Conservation (phyloP, 2,797 vertebrate genomes). For the Coregonus suidteri region DNA sequence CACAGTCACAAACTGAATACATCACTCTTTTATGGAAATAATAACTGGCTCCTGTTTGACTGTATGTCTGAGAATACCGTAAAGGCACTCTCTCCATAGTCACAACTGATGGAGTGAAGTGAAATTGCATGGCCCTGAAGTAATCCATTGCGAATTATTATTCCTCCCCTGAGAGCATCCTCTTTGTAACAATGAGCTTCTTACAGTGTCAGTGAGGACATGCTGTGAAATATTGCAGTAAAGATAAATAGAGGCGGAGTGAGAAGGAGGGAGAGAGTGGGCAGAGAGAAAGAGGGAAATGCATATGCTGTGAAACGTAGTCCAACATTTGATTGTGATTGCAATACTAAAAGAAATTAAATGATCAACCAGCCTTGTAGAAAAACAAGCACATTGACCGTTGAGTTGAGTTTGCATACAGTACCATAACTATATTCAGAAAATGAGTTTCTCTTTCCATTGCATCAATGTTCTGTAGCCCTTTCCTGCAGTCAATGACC, state of each 20-base stretch:
- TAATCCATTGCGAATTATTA: background rate
- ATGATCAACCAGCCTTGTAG: too few species aligned
- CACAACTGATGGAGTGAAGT: conserved; percentile 2
- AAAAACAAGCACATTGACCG: background rate
- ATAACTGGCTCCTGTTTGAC: background rate
- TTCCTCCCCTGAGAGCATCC: background rate
- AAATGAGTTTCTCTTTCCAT: background rate
- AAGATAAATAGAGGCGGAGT: background rate
- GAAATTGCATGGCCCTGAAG: background rate
- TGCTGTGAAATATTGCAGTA: background rate
- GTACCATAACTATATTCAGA: background rate
- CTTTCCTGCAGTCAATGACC: too few species aligned
- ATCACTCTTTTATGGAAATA: background rate
- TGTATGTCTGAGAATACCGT: background rate
- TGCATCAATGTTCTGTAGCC: too few species aligned
- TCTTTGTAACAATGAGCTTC: conserved; percentile 4
- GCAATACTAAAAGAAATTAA: background rate
- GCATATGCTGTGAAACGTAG: background rate
- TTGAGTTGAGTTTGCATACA: background rate
- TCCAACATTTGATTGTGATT: background rate
- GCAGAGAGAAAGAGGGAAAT: background rate
- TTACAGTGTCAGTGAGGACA: background rate
- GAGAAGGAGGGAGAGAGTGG: background rate
- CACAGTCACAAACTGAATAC: too few species aligned
- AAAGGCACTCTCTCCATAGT: background rate